Evolutionary conservation across 1,140 invertebrate genomes (phyloP), one percentile per base, ranked within the genome.

Genomic region (Sogatella furcifera): DNA sequence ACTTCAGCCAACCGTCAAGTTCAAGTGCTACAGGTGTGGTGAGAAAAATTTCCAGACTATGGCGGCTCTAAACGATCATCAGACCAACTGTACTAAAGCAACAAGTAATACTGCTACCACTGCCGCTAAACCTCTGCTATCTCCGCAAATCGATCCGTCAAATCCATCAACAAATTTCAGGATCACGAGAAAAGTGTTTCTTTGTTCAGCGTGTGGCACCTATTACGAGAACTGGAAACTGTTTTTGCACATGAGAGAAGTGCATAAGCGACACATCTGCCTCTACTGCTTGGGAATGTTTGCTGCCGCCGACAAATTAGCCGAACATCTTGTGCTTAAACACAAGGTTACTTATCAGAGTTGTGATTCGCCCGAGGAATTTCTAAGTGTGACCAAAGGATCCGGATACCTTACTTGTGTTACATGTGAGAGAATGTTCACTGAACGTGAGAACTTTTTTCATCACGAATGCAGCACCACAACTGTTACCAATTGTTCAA

Each of bases 221-320:
- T 89, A 89, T 65, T 89, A 88, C 74, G 86, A 89, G 72, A 86
- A 86, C 64, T 90, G 87, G 85, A 88, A 89, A 74, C 74, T 90
- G 28, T 90, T 89, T 70, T 70, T 87, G 11, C 88, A 91, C 65
- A 89, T 90, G 84, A 76, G 84, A 52, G 85, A 89, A 64, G 78
- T 84, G 17, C 88, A 91, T 69, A 81, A 83, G 62, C 78, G 85
- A 42, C 84, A 84, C 67, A 86, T 89, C 64, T 91, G 88, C 69
- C 71, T 90, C 11, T 88, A 84, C 72, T 90, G 88, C 68, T 76
- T 89, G 41, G 84, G 84, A 55, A 84, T 89, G 76, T 90, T 88
- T 74, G 82, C 83, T 22, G 81, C 81, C 64, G 82, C 85, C n/a
- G 86, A 90, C 62, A 84, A 86, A 68, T 70, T 91, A 19, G 83